Base-by-base conservation (phyloP, 2,888 invertebrate genomes). In the Allygus modestus region DNA sequence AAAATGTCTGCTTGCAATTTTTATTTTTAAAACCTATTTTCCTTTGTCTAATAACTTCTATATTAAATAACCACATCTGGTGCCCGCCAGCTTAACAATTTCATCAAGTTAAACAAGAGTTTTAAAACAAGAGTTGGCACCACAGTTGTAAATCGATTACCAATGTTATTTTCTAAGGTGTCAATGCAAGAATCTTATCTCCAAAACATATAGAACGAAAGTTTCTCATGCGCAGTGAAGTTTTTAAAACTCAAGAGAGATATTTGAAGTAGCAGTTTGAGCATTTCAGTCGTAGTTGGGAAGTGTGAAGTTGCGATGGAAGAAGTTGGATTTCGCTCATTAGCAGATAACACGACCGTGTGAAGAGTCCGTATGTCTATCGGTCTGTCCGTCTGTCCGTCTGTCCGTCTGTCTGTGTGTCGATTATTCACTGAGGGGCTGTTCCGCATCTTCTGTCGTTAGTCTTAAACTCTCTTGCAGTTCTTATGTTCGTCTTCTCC, bases 331-430 rank as follows among this genome's bases (percentile, higher is more conserved):
- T 43, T 79, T n/a, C 28, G 77, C 82, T 85, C 85, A 85, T 85
- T 83, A 85, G 82, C 33, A 79, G 85, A 85, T 85, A 85, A 77
- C 82, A 54, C 51, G 65, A 28, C 65, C 65, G 85, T 85, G 85
- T 69, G 84, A 81, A 69, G 81, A 84, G 75, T 77, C 75, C 73
- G 71, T 33, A 31, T 71, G 71, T 71, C 65, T 83, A 77, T 51
- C n/a, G n/a, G 83, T 83, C 46, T 75, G 84, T 58, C 73, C 41
- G 65, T 77, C 61, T 33, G 51, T 20, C 82, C n/a, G 83, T 83
- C 71, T 54, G 84, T 58, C 73, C 43, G 69, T 79, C 79, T 81
- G 81, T 33, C 46, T 54, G 61, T 46, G 33, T 82, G 58, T 17
- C 83, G 83, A 83, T 83, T 83, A 83, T 83, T 83, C 83, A 83